Percentiles rank a stretch among this genome's conserved stretches.
These are phyloP conservation scores for Petrocephalus schoutedeni DNA, from an alignment of 2,797 vertebrate species.

Conservation along the genomic window DNA sequence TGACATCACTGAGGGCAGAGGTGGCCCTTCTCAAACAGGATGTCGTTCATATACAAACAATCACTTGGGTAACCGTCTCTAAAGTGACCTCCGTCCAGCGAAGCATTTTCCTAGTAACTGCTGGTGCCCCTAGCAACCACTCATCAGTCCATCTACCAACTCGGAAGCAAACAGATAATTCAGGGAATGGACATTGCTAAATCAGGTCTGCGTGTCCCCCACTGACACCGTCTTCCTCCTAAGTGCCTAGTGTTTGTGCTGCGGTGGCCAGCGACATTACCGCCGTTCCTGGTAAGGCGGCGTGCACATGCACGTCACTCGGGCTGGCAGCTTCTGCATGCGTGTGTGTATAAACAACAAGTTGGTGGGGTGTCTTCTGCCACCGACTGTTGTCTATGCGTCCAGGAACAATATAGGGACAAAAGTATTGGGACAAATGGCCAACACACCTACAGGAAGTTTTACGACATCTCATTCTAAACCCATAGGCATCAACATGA, in stretches of 20 bases:
- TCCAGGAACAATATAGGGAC: not conserved
- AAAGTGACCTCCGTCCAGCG: slow-evolving; percentile 45
- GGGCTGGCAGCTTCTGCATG: not conserved
- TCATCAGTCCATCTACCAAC: slow-evolving; percentile 31
- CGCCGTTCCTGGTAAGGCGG: not conserved
- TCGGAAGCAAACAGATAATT: slow-evolving; percentile 22
- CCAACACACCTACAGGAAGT: too few species aligned
- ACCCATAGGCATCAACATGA: too few species aligned
- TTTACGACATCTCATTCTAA: too few species aligned
- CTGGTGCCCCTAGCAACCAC: slow-evolving; percentile 48
- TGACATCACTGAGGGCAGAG: slow-evolving; percentile 47
- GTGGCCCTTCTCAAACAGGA: slow-evolving; percentile 41
- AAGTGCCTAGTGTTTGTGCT: not conserved
- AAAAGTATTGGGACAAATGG: too few species aligned
- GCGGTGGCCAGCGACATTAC: not conserved
- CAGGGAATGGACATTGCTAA: slow-evolving; percentile 4
- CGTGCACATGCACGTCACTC: not conserved
- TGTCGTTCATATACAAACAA: slow-evolving; percentile 47
- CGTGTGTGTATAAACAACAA: not conserved
- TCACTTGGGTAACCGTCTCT: slow-evolving; percentile 37
- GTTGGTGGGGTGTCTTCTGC: not conserved
- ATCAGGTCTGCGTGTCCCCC: not conserved
- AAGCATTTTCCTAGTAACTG: slow-evolving; percentile 36
- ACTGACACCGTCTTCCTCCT: not conserved
- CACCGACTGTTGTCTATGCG: not conserved